Evolutionary conservation across 1,140 invertebrate species (phyloP).

Genomic region (Heterodera schachtii): DNA sequence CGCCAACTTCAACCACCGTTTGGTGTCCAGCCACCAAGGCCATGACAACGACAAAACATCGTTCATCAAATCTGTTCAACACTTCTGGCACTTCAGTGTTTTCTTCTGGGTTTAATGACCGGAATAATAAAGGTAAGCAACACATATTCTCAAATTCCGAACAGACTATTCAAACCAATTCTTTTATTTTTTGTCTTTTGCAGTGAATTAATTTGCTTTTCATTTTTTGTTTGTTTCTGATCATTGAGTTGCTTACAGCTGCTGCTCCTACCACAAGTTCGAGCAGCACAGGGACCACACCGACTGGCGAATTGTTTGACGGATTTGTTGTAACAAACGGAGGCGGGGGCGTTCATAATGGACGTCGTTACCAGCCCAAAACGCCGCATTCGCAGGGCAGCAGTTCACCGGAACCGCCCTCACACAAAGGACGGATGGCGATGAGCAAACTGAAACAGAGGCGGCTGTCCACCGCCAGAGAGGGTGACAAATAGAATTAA

Average conservation of each 20-base stretch:
- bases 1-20: constrained; percentile 1
- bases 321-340: constrained; percentile 3
- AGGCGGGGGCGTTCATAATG: constrained; percentile 18
- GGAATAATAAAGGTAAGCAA: not conserved
- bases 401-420: constrained; percentile 34
- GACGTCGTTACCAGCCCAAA: constrained; percentile 30
- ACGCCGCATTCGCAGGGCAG: constrained; percentile 31
- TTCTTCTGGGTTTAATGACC: constrained; percentile 1
- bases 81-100: not conserved
- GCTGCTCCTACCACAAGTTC: not conserved
- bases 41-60: constrained; percentile 9
- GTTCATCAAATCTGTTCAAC: constrained; percentile 37
- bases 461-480: constrained; percentile 23
- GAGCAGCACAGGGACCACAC: constrained; percentile 21
- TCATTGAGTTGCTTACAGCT: constrained; percentile 22
- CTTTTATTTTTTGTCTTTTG: not conserved
- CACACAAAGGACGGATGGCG: constrained; percentile 19
- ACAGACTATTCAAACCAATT: not conserved
- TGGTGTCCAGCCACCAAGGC: constrained; percentile 26
- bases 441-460: constrained; percentile 25
- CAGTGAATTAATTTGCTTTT: not conserved
- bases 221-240: not conserved
- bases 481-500: not conserved
- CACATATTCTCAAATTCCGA: not conserved
- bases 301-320: constrained; percentile 24